Conservation (phyloP, 2,797 vertebrate species). For the Propithecus deckenii region DNA sequence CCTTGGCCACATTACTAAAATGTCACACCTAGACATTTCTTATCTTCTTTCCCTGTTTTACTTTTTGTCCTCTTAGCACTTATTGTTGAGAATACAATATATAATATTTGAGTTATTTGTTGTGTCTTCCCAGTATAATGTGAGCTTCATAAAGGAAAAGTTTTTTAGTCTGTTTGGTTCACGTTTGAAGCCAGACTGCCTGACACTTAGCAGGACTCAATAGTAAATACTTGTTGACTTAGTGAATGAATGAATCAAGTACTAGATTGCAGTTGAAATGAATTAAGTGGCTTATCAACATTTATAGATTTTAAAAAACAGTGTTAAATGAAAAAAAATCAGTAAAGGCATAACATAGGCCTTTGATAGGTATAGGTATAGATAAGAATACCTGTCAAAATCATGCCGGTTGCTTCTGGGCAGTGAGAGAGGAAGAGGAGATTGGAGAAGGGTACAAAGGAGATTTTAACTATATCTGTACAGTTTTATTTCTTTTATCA, state of each 20-base stretch:
- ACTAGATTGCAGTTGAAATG: neutral
- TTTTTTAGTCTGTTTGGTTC: neutral
- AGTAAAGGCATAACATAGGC: neutral
- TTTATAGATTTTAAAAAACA: neutral
- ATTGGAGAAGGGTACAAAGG: neutral
- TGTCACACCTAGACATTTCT: neutral
- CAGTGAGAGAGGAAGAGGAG: neutral
- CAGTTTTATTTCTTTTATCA: neutral
- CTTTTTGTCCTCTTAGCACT: neutral
- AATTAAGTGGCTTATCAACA: neutral
- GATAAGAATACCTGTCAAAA: neutral
- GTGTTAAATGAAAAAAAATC: neutral
- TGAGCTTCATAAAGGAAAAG: neutral
- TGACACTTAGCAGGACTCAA: neutral
- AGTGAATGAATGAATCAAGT: neutral
- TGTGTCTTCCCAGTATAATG: neutral
- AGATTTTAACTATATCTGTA: neutral
- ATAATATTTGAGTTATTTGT: neutral
- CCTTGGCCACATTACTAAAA: neutral
- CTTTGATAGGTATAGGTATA: too few species aligned
- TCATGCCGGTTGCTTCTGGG: neutral
- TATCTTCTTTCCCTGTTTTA: neutral
- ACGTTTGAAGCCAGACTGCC: neutral
- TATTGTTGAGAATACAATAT: neutral
- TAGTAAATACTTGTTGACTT: neutral